Evolutionary conservation across 1,140 invertebrate genomes (phyloP), one percentile per base, ranked within the genome.

Genomic region (Brachionus koreanus): DNA sequence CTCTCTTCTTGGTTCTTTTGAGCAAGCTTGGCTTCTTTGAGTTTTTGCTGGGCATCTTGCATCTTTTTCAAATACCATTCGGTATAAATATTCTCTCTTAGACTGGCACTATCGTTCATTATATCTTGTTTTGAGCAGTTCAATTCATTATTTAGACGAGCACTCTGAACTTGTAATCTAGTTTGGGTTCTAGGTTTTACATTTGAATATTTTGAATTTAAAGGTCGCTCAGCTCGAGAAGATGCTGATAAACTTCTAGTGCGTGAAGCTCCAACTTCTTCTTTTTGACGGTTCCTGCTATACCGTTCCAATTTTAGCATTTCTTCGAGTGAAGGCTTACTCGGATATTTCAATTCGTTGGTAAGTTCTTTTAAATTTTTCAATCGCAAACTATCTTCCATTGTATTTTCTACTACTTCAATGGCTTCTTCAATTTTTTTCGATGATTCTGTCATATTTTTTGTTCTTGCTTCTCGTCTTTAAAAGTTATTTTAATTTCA

Each of bases 61-160:
- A 79, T 42, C 39, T 79, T 79, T 79, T 79, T 57, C 23, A 42
- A 10, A 65, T 79, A 79, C 76, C 76, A 79, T 57, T 79, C 76
- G 0, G 33, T 61, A 12, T 79, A 79, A 7, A 65, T 79, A 9
- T 57, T 61, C 35, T 79, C 35, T 57, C 76, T 57, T 12, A 79
- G 12, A n/a, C 76, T 79, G 3, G 61, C 19, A 19, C 76, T 79
- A 12, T 79, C 76, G 12, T 79, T 79, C 76, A 79, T 57, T 19
- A 39, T 35, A 19, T 79, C 76, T 42, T 79, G 49, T 29, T 61
- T 77, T 16, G 74, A 77, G 16, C 5, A 9, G 25, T 74, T 74
- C 5, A 46, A 19, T 16, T 79, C 76, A 23, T 19, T n/a, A 33
- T 16, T 46, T 23, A 35, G 23, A 13, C 76, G 76, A 35, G 76